Evolutionary conservation across 1,140 invertebrate genomes (phyloP).

Genomic region (Temnothorax longispinosus): DNA sequence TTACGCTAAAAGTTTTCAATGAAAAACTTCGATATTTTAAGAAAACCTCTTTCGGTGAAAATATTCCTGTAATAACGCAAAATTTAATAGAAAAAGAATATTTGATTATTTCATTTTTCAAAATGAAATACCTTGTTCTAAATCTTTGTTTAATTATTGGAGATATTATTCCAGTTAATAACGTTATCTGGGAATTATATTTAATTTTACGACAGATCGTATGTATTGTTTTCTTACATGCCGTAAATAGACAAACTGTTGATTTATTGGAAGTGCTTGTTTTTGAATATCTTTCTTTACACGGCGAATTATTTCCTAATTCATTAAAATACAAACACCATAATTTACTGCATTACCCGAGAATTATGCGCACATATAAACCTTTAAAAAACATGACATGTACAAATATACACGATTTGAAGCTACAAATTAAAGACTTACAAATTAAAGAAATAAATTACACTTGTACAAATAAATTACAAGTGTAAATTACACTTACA

Average conservation of each 20-base stretch:
- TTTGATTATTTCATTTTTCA: neutral
- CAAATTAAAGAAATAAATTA: too few species aligned
- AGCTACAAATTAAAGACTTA: too few species aligned
- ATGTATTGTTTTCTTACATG: neutral
- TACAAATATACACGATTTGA: neutral
- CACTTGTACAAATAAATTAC: too few species aligned
- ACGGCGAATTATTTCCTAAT: neutral
- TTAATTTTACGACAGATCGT: neutral
- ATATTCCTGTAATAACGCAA: neutral
- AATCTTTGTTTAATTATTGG: slow-evolving; percentile 12
- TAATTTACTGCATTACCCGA: neutral
- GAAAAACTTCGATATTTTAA: neutral
- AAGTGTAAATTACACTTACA: too few species aligned
- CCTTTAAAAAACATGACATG: neutral
- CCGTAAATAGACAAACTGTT: neutral
- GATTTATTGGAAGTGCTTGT: neutral
- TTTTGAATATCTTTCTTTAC: neutral
- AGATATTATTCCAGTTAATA: neutral
- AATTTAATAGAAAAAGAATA: neutral
- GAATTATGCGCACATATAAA: neutral
- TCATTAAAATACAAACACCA: neutral
- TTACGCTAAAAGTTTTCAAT: neutral
- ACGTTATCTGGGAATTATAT: neutral
- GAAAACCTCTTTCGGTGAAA: neutral
- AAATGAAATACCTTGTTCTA: neutral